Evolutionary conservation across 2,797 vertebrate genomes (phyloP).

Genomic region (Aulostomus chinensis): DNA sequence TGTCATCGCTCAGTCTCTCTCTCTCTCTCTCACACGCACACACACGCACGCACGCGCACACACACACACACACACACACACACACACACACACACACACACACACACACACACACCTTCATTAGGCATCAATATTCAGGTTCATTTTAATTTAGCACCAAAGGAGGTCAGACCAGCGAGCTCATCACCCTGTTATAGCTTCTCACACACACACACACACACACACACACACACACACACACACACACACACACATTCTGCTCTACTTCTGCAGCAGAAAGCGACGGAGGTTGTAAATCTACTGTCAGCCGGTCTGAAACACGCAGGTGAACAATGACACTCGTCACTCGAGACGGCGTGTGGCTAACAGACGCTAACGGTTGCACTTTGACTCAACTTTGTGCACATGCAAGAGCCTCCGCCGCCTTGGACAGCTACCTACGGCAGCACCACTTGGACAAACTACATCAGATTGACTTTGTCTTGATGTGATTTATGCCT

Average conservation of each 20-base stretch:
- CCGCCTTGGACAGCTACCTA: too few species aligned
- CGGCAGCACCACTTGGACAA: too few species aligned
- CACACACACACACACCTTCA: constrained; percentile 60
- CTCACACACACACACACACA: constrained; percentile 27
- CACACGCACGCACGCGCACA: constrained; percentile 12
- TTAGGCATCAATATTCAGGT: constrained; percentile 74
- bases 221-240: constrained; percentile 19
- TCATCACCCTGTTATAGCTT: constrained; percentile 69
- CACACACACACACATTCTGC: constrained; percentile 31
- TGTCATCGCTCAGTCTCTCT: constrained; percentile 42
- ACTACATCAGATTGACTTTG: too few species aligned
- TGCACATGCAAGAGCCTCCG: too few species aligned
- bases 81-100: constrained; percentile 26
- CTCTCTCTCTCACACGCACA: background rate
- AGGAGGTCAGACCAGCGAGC: constrained; percentile 71
- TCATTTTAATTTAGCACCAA: constrained; percentile 80
- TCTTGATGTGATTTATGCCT: too few species aligned
- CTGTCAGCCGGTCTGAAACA: too few species aligned
- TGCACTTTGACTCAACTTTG: too few species aligned
- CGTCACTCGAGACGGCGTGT: too few species aligned
- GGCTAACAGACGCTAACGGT: too few species aligned
- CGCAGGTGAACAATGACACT: too few species aligned
- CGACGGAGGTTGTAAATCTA: constrained; percentile 20
- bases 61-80: constrained; percentile 16
- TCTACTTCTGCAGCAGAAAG: constrained; percentile 54